phyloP scores from a whole-genome alignment of 2,888 invertebrate species.

The Lordiphosa fenestrarum region DNA sequence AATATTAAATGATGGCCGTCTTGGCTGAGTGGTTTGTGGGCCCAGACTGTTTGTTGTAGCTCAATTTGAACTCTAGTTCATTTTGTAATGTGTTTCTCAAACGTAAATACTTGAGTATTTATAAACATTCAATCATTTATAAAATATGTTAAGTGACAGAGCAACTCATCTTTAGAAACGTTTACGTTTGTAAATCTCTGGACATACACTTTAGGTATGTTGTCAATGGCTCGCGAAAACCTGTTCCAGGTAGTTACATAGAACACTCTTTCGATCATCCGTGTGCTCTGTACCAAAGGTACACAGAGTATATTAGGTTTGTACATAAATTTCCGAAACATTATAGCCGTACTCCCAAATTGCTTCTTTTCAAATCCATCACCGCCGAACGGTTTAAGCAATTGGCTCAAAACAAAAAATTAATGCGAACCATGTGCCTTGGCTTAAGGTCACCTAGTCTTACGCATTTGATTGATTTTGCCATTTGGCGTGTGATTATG shows the following conservation, averaged over 20 bases:
- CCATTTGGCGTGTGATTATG: conserved; percentile 39
- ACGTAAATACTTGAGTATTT: conserved; percentile 46
- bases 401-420: too few relatives aligned
- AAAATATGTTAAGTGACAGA: not conserved
- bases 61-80: conserved; percentile 31
- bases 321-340: too few relatives aligned
- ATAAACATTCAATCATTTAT: conserved; percentile 58
- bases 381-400: too few relatives aligned
- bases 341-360: conserved; percentile 15
- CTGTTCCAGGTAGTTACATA: conserved; percentile 32
- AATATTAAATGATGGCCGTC: conserved; percentile 62
- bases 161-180: conserved; percentile 4
- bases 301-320: too few relatives aligned
- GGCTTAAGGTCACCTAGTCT: conserved; percentile 42
- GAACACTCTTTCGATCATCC: conserved; percentile 16
- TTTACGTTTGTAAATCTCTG: too few relatives aligned
- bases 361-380: too few relatives aligned
- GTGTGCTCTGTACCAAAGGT: too few relatives aligned
- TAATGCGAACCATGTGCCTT: too few relatives aligned
- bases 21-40: conserved; percentile 58
- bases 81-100: conserved; percentile 12
- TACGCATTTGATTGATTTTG: conserved; percentile 23
- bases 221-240: conserved; percentile 48
- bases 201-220: conserved; percentile 43
- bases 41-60: conserved; percentile 40